Evolutionary conservation across 2,888 invertebrate genomes (phyloP), one percentile per base, ranked within the genome.

Genomic region (Molorchus minor): DNA sequence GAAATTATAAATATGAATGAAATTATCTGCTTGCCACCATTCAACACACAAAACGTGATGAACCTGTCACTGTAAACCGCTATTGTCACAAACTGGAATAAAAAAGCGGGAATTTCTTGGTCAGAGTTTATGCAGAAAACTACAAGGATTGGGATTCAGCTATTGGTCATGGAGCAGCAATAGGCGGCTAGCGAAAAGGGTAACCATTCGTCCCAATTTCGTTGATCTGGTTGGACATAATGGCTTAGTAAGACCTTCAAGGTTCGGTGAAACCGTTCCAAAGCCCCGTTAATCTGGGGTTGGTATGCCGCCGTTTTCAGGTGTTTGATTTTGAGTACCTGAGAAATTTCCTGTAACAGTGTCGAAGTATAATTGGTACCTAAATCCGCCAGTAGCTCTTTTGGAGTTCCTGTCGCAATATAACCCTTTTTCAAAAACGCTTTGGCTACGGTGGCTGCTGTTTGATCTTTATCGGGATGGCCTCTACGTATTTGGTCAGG

Each of bases 371-470:
- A 74, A 38, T 75, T 72, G 0, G 49, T 47, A 17, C 71, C 71
- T 61, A 64, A 59, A 55, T 75, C 71, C 3, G 72, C 70, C 8
- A 77, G 25, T 20, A 77, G 47, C 25, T 61, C 56, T 51, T 65
- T 60, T 2, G 76, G 74, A 10, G 64, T 67, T 15, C 75, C 73
- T n/a, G n/a, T n/a, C n/a, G n/a, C n/a, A n/a, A n/a, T n/a, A n/a
- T n/a, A n/a, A n/a, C n/a, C n/a, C n/a, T n/a, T 20, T 7, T 56
- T 58, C 0, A 71, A 64, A 20, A 74, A 67, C 3, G 58, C 59
- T 55, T 57, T 64, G 0, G 71, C 72, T 2, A 73, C 64, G 0
- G 70, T 73, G 17, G 58, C 47, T 0, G 74, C 67, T 4, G 56
- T 60, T 35, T 70, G 71, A 56, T 74, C 62, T 1, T 65, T n/a